Base-by-base conservation (phyloP, 2,797 vertebrate species). In the Muscicapa striata region DNA sequence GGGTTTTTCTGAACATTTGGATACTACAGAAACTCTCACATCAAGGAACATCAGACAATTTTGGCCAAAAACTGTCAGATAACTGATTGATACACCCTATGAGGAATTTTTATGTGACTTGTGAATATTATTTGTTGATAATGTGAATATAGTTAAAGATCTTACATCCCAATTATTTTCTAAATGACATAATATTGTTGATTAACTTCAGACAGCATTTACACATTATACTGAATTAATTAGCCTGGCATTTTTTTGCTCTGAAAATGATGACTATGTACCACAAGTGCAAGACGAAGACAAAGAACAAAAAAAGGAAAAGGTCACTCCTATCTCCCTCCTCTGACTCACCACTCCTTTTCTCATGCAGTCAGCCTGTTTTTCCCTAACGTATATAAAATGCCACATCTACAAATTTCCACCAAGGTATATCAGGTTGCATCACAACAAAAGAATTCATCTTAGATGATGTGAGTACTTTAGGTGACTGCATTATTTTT, bases 401-500 rank as follows among this genome's bases (percentile, higher is more conserved):
- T 41, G 80, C 87, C 9, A 29, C 82, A 69, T 75, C 78, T 84
- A 89, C 80, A 89, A 24, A 52, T 91, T 86, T 74, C 69, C 78
- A 90, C 67, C 41, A 87, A 64, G 59, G 58, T 77, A 40, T 83
- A 93, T 95, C 75, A 63, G 54, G 77, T 72, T 88, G 64, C 87
- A 88, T 70, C 76, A 83, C 57, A 34, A 87, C 82, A 84, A 79
- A 77, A 94, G 17, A 90, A 92, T 49, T 90, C 32, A 40, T 46
- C 48, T 86, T 55, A 43, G 74, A 34, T 23, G 3, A 74, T 51
- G 69, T 40, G 62, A 87, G 48, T 75, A 36, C 89, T 64, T 91
- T 93, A 95, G 55, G 90, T 26, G 17, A 58, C 40, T 80, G 36
- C n/a, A 78, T 70, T 76, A 74, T 92, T 94, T 94, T 91, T 93